Evolutionary conservation across 1,140 invertebrate genomes (phyloP).

Genomic region (Drosophila ficusphila): DNA sequence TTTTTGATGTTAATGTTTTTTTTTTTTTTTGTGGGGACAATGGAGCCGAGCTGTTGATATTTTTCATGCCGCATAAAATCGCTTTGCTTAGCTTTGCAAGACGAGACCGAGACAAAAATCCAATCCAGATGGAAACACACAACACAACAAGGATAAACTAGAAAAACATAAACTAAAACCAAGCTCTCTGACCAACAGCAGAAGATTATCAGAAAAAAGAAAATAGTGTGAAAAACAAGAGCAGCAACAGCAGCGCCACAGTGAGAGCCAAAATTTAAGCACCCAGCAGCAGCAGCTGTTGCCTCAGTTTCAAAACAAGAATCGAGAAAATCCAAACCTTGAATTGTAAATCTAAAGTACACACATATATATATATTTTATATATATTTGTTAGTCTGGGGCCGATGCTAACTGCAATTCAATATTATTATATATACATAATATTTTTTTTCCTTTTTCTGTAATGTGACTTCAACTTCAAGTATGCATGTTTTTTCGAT

Average conservation of each 20-base stretch:
- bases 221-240: no score
- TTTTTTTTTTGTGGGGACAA: slow-evolving; percentile 8
- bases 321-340: slow-evolving; percentile 26
- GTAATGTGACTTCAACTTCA: slow-evolving; percentile 58
- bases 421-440: slow-evolving; percentile 49
- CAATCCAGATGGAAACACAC: slow-evolving; percentile 15
- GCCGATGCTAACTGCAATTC: slow-evolving; percentile 34
- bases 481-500: no score
- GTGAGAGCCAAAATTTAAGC: slow-evolving; percentile 10
- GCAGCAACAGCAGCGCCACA: slow-evolving; percentile 12
- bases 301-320: background rate
- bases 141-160: slow-evolving; percentile 1
- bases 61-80: slow-evolving; percentile 60
- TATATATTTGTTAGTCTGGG: slow-evolving; percentile 64
- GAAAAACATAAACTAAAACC: slow-evolving; percentile 4
- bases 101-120: slow-evolving; percentile 18
- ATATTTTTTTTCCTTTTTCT: slow-evolving; percentile 53
- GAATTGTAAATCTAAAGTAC: slow-evolving; percentile 36
- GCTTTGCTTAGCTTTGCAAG: slow-evolving; percentile 55
- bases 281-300: slow-evolving; percentile 23
- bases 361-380: slow-evolving; percentile 34
- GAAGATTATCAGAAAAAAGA: slow-evolving; percentile 16
- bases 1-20: slow-evolving; percentile 24
- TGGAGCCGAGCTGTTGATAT: slow-evolving; percentile 48
- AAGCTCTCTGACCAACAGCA: slow-evolving; percentile 61